These are phyloP conservation scores for Eutrigla gurnardus DNA, from an alignment of 2,797 vertebrate species.

Conservation along the genomic window DNA sequence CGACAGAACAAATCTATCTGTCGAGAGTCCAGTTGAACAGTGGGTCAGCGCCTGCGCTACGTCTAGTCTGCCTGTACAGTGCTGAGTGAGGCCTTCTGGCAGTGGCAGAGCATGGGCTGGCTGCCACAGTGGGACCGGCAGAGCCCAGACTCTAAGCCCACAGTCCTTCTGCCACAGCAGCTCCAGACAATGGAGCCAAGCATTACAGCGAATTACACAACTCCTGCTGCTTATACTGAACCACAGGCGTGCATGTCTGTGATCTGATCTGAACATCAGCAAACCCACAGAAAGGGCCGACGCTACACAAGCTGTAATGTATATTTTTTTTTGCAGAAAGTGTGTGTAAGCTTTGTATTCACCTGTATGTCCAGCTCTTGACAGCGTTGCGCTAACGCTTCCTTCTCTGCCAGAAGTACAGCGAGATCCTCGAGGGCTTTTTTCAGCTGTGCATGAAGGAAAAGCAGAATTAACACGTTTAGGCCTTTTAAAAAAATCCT, in stretches of 20 bases:
- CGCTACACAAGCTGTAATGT: not conserved
- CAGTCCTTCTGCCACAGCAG: conserved; percentile 79
- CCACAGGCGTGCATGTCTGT: conserved; percentile 25
- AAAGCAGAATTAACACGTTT: conserved; percentile 4
- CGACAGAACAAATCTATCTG: conserved; percentile 80
- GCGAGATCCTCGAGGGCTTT: conserved; percentile 90
- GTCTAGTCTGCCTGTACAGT: conserved; percentile 17
- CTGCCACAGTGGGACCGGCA: conserved; percentile 42
- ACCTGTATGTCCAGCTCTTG: conserved; percentile 97
- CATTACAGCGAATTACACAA: conserved; percentile 63
- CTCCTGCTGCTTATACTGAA: conserved; percentile 65
- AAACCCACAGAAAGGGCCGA: conserved; percentile 7
- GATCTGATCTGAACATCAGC: conserved; percentile 19
- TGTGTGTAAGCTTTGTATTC: conserved; percentile 28
- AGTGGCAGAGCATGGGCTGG: conserved; percentile 34
- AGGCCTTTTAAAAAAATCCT: no score
- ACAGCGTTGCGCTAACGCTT: conserved; percentile 92
- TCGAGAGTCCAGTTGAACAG: conserved; percentile 78
- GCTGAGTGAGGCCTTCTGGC: conserved; percentile 38
- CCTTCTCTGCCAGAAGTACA: conserved; percentile 90
- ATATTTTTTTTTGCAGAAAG: not conserved
- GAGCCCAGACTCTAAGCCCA: conserved; percentile 63
- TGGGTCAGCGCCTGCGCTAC: conserved; percentile 55
- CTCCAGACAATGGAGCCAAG: conserved; percentile 73
- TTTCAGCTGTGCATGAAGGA: conserved; percentile 86